Evolutionary conservation across 2,888 invertebrate genomes (phyloP).

Genomic region (Leptopilina drosophilae): DNA sequence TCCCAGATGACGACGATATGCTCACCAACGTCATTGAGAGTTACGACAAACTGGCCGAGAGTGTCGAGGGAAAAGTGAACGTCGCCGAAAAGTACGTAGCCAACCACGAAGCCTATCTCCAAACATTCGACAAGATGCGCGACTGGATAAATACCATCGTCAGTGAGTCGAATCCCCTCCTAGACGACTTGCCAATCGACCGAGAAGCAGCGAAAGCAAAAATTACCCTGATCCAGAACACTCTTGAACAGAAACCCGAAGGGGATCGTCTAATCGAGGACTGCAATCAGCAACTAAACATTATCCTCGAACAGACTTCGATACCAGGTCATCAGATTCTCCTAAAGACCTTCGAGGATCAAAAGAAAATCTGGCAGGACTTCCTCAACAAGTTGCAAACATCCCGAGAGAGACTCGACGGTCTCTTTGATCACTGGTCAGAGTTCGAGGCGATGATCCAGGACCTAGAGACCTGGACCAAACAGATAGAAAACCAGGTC

Average conservation of each 20-base stretch:
- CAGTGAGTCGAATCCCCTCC: constrained; percentile 85
- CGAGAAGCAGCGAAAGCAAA: constrained; percentile 88
- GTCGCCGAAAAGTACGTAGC: constrained; percentile 85
- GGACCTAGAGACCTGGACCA: constrained; percentile 89
- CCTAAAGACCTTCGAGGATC: constrained; percentile 85
- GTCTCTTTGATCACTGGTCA: constrained; percentile 88
- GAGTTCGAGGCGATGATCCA: constrained; percentile 89
- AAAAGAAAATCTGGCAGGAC: constrained; percentile 86
- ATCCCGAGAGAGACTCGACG: constrained; percentile 85
- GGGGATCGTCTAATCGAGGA: constrained; percentile 85
- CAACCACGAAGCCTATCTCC: constrained; percentile 90
- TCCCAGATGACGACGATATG: constrained; percentile 88
- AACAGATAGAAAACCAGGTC: constrained; percentile 89
- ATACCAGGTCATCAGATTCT: constrained; percentile 84
- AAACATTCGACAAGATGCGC: constrained; percentile 88
- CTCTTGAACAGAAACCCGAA: constrained; percentile 85
- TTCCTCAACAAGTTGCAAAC: constrained; percentile 85
- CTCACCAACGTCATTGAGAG: constrained; percentile 85
- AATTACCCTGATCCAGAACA: constrained; percentile 85
- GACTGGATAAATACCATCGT: constrained; percentile 90
- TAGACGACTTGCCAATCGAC: constrained; percentile 88
- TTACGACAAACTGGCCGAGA: constrained; percentile 84
- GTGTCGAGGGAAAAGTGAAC: constrained; percentile 83
- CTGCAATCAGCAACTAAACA: constrained; percentile 85
- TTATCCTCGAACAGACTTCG: constrained; percentile 87